Evolutionary conservation across 2,797 vertebrate species (phyloP).

Genomic region (Lycodopsis pacificus): DNA sequence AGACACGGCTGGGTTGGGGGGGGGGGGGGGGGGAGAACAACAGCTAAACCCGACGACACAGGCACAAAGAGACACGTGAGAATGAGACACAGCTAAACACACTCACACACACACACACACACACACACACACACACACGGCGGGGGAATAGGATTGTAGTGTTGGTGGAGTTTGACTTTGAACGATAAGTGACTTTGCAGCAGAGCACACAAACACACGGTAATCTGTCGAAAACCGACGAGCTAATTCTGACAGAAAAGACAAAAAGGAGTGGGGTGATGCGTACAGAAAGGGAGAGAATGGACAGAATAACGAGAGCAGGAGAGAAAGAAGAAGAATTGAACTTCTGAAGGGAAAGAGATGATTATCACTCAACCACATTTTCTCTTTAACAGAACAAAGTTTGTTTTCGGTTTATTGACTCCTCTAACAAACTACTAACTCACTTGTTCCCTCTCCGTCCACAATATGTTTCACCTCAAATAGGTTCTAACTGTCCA

Average conservation of each 20-base stretch:
- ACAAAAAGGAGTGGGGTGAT: neutral
- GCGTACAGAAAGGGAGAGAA: neutral
- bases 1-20: slow-evolving; percentile 48
- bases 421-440: neutral
- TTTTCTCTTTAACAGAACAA: neutral
- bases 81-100: slow-evolving; percentile 17
- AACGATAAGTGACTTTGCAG: slow-evolving; percentile 65
- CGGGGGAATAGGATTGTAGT: slow-evolving; percentile 43
- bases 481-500: slow-evolving; percentile 3
- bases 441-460: neutral
- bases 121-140: slow-evolving; percentile 4
- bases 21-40: slow-evolving; percentile 19
- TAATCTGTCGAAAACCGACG: slow-evolving; percentile 45
- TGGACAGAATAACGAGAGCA: slow-evolving; percentile 5
- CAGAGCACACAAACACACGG: slow-evolving; percentile 25
- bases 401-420: neutral
- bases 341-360: slow-evolving; percentile 18
- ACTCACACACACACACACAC: too few species aligned
- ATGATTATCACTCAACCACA: neutral
- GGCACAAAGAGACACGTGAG: slow-evolving; percentile 19
- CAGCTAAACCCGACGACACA: slow-evolving; percentile 39
- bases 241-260: slow-evolving; percentile 48
- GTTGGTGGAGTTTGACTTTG: slow-evolving; percentile 63
- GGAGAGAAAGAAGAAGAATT: slow-evolving; percentile 5
- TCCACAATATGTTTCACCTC: neutral